Evolutionary conservation across 2,797 vertebrate genomes (phyloP).

Genomic region (Clarias laeviceps): DNA sequence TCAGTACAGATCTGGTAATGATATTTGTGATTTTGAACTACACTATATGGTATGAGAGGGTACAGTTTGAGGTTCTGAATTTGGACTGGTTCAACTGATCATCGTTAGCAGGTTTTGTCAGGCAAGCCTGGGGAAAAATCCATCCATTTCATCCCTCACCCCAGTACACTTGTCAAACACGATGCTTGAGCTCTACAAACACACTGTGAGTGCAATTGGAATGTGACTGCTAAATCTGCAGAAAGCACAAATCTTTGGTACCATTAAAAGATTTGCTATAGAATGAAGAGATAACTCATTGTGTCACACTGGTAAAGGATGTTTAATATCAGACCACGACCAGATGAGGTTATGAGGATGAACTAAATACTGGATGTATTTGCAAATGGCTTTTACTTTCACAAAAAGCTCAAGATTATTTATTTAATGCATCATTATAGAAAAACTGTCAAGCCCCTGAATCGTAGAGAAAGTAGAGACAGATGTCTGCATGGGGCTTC

Average conservation of each 20-base stretch:
- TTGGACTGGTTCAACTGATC: neutral
- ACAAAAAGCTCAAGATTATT: neutral
- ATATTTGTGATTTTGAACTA: neutral
- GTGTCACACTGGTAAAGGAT: neutral
- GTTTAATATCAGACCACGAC: neutral
- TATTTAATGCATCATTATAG: conserved; percentile 9
- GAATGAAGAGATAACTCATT: neutral
- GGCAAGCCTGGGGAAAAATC: neutral
- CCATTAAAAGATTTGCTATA: neutral
- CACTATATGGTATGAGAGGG: neutral
- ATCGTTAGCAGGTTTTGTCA: neutral
- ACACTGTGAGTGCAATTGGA: neutral
- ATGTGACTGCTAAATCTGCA: neutral
- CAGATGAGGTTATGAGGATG: neutral
- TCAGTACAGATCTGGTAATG: neutral
- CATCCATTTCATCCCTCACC: neutral
- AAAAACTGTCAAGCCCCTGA: neutral
- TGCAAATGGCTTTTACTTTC: neutral
- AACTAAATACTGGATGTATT: neutral
- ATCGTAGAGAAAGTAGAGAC: neutral
- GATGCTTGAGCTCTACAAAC: neutral
- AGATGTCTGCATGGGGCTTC: neutral
- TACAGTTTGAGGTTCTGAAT: neutral
- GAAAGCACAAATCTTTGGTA: neutral
- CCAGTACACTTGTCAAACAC: neutral